Percentiles rank a stretch among this genome's conserved stretches.
Evolutionary conservation across 2,888 invertebrate genomes (phyloP).

Genomic region (Lordiphosa andalusiaca): DNA sequence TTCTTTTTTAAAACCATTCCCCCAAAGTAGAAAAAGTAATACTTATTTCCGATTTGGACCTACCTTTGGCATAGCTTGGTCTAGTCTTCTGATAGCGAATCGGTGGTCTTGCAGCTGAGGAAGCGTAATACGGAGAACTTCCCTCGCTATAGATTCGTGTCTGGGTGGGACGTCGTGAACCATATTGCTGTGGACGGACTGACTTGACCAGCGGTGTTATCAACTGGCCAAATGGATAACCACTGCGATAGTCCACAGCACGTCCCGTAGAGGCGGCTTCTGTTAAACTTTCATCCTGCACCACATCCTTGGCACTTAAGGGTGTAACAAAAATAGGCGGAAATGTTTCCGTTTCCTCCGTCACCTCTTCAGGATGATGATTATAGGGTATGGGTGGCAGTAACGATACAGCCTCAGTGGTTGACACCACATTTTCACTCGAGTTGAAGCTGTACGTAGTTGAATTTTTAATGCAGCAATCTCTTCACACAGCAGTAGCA

Average conservation of each 20-base stretch:
- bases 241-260: slow-evolving; percentile 74
- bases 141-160: slow-evolving; percentile 35
- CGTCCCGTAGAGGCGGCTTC: slow-evolving; percentile 75
- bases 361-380: slow-evolving; percentile 33
- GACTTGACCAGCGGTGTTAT: slow-evolving; percentile 71
- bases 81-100: slow-evolving; percentile 26
- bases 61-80: slow-evolving; percentile 53
- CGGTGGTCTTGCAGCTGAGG: slow-evolving; percentile 23
- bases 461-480: slow-evolving; percentile 1
- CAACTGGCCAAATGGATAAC: slow-evolving; percentile 78
- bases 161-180: slow-evolving; percentile 31
- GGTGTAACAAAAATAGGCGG: slow-evolving; percentile 55
- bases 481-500: too few species aligned
- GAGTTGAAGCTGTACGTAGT: slow-evolving; percentile 70
- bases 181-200: slow-evolving; percentile 37
- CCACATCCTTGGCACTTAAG: slow-evolving; percentile 11
- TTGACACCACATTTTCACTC: slow-evolving; percentile 72
- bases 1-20: too few species aligned
- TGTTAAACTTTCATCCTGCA: background rate
- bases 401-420: slow-evolving; percentile 41
- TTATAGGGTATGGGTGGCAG: slow-evolving; percentile 57
- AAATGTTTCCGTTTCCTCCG: slow-evolving; percentile 3
- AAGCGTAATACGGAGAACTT: slow-evolving; percentile 19
- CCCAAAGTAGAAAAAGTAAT: too few species aligned
- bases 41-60: slow-evolving; percentile 20